Conservation (phyloP, 1,140 invertebrate genomes). For the Eumeta japonica region DNA sequence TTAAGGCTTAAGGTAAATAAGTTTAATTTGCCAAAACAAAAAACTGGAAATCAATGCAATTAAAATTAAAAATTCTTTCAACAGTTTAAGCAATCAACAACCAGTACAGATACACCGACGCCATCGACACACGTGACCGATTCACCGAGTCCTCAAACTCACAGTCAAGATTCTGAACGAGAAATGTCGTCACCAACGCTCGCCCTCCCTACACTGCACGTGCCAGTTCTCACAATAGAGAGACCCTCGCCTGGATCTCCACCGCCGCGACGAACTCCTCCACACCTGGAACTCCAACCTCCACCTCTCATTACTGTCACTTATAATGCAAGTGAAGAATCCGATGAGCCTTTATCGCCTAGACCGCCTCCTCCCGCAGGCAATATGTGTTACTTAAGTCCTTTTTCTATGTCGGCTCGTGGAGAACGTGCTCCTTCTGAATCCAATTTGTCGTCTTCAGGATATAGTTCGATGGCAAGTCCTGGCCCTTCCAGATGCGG, state of each 20-base stretch:
- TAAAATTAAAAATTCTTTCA: too few species aligned
- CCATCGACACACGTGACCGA: conserved; percentile 51
- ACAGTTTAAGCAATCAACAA: conserved; percentile 55
- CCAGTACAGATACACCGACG: conserved; percentile 43
- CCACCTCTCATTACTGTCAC: conserved; percentile 75
- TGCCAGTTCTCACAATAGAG: conserved; percentile 64
- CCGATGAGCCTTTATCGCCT: conserved; percentile 67
- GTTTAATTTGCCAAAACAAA: too few species aligned
- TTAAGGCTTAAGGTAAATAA: conserved; percentile 44
- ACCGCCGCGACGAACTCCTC: conserved; percentile 59
- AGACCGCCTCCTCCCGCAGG: conserved; percentile 50
- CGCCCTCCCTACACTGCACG: conserved; percentile 49
- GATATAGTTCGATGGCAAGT: conserved; percentile 80
- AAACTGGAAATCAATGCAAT: too few species aligned
- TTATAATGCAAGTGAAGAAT: conserved; percentile 73
- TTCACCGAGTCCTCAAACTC: conserved; percentile 50
- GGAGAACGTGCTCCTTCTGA: conserved; percentile 73
- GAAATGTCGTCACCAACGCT: conserved; percentile 47
- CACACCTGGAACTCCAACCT: conserved; percentile 65
- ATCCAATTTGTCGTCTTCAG: conserved; percentile 77
- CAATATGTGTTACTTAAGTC: conserved; percentile 73
- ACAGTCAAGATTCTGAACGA: conserved; percentile 50
- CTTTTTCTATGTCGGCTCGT: conserved; percentile 69
- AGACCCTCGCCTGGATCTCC: conserved; percentile 66
- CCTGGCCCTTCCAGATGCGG: conserved; percentile 74